Evolutionary conservation across 2,888 invertebrate genomes (phyloP).

Genomic region (Malthinus seriepunctatus): DNA sequence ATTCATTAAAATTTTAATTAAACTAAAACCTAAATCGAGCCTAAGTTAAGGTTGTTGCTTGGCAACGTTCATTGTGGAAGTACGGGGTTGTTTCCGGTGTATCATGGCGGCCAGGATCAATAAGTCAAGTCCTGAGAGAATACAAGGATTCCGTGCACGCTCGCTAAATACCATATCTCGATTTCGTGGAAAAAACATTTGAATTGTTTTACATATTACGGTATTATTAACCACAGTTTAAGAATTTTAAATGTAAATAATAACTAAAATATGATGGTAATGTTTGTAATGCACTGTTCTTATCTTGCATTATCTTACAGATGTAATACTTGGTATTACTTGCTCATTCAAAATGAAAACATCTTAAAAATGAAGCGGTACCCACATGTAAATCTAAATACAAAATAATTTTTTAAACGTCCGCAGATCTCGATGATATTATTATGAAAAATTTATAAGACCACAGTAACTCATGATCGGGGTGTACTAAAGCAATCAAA

Average conservation of each 20-base stretch:
- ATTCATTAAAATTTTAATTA: background rate
- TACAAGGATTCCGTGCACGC: background rate
- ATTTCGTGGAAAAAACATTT: no score
- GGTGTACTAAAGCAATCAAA: conserved; percentile 36
- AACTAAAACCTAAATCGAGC: background rate
- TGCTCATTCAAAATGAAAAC: no score
- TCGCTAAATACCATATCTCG: background rate
- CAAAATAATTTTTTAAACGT: background rate
- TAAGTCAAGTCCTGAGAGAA: conserved; percentile 53
- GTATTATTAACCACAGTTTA: no score
- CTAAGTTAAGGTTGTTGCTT: conserved; percentile 40
- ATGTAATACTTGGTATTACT: background rate
- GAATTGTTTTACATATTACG: no score
- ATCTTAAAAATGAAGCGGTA: background rate
- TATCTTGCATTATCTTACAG: background rate
- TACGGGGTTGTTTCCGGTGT: conserved; percentile 42
- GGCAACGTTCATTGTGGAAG: conserved; percentile 46
- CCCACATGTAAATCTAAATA: no score
- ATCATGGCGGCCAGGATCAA: conserved; percentile 53
- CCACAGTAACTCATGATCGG: conserved; percentile 8
- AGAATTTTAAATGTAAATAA: no score
- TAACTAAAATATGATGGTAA: background rate
- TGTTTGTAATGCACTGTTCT: background rate
- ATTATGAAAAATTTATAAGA: background rate
- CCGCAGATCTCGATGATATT: background rate